phyloP scores from a whole-genome alignment of 2,113 vertebrate species.

The Mustelus asterias region DNA sequence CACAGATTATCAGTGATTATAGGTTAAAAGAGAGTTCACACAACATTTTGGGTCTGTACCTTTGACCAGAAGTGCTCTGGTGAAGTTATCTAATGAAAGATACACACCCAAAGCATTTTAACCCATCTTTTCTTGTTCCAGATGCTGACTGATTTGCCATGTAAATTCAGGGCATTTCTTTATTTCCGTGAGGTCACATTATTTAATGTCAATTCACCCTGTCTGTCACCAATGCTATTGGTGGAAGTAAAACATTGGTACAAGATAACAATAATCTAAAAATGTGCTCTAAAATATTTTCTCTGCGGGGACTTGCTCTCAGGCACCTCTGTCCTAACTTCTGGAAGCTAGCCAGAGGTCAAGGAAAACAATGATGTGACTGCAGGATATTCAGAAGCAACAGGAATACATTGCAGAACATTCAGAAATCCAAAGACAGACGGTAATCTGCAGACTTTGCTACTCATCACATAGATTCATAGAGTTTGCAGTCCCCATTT shows the following conservation, averaged over 20 bases:
- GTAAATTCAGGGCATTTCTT: too few species aligned
- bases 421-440: background rate
- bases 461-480: background rate
- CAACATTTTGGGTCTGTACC: background rate
- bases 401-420: background rate
- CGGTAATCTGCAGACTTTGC: background rate
- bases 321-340: background rate
- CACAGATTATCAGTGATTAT: background rate
- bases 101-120: too few species aligned
- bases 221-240: background rate
- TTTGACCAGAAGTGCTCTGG: background rate
- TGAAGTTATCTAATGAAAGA: background rate
- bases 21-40: background rate
- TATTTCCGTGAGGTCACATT: background rate
- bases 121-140: background rate
- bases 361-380: background rate
- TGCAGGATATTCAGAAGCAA: background rate
- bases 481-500: background rate
- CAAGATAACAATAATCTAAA: background rate
- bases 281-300: background rate
- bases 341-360: background rate
- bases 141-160: background rate
- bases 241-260: background rate
- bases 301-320: background rate
- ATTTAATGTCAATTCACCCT: background rate